Evolutionary conservation across 2,888 invertebrate genomes (phyloP).

Genomic region (Eumacrocentrus americanus): DNA sequence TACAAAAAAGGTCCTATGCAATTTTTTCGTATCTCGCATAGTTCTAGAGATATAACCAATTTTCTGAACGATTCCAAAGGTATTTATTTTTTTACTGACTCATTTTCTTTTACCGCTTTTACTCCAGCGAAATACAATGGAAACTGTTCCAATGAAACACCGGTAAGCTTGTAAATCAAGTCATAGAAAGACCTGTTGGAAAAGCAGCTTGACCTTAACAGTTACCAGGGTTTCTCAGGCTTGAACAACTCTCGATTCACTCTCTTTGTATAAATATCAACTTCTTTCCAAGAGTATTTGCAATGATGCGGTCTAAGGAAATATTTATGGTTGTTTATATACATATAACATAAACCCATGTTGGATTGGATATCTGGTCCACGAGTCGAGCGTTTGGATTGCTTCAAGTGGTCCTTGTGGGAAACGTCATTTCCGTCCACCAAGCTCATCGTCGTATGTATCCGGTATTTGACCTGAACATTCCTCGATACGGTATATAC

Average conservation of each 20-base stretch:
- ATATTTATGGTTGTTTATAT: not conserved
- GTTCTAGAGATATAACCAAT: too few relatives aligned
- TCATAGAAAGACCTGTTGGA: too few relatives aligned
- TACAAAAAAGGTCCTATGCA: too few relatives aligned
- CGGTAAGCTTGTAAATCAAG: too few relatives aligned
- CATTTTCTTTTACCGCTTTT: too few relatives aligned
- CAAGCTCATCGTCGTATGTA: not conserved
- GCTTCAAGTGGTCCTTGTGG: conserved; percentile 10
- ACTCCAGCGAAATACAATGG: too few relatives aligned
- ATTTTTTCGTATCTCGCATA: too few relatives aligned
- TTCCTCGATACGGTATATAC: conserved; percentile 16
- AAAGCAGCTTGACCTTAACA: not conserved
- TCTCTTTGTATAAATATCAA: not conserved
- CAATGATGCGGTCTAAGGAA: not conserved
- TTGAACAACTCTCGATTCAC: not conserved
- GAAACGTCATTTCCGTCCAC: not conserved
- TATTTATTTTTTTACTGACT: too few relatives aligned
- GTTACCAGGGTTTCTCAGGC: not conserved
- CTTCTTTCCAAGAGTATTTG: not conserved
- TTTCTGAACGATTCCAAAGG: too few relatives aligned
- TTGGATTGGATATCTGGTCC: not conserved
- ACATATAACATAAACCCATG: not conserved
- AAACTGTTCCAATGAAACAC: too few relatives aligned
- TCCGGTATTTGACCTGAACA: conserved; percentile 17
- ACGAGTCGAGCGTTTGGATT: not conserved